Base-by-base conservation (phyloP, 1,140 invertebrate species). In the Camponotus pennsylvanicus region DNA sequence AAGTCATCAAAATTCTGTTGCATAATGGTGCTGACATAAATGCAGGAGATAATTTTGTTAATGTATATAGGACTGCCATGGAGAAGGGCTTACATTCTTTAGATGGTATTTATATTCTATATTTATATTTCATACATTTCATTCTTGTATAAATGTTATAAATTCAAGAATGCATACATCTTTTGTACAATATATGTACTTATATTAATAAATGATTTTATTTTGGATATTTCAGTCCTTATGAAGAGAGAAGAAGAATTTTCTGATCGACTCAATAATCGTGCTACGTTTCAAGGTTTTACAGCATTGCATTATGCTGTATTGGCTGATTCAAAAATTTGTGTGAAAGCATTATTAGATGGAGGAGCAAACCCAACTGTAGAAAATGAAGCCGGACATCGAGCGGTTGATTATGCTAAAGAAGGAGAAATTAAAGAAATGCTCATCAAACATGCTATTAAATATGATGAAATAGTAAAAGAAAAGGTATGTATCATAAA, bases 271-370 rank as follows among this genome's bases (percentile, higher is more conserved):
- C 95, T 99, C 80, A 98, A 97, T 91, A 97, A 95, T 85, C 96
- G 96, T 91, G 98, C 97, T 0, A 97, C 96, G 11, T 99, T 98
- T 93, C 95, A 97, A 85, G 98, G 98, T 27, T 98, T 98, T 94
- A 99, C 98, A 73, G 96, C 98, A 63, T 95, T 99, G 61, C 98
- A 99, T 94, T 99, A 99, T 96, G 98, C 98, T 21, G 97, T 97
- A 61, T 94, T 99, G 45, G 95, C 96, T 15, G 97, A 98, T 95
- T 97, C 97, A 90, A 91, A 95, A 32, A 95, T 95, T 21, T 96
- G 97, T 69, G 96, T 97, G 0, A 93, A 95, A 89, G 93, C 96
- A 42, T 94, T 98, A 64, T 92, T 98, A n/a, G 96, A 97, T 42
- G 95, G 94, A 86, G 97, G 97, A 82, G 97, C 97, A 27, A 96